Conservation (phyloP, 2,888 invertebrate genomes). For the Eulithis prunata region DNA sequence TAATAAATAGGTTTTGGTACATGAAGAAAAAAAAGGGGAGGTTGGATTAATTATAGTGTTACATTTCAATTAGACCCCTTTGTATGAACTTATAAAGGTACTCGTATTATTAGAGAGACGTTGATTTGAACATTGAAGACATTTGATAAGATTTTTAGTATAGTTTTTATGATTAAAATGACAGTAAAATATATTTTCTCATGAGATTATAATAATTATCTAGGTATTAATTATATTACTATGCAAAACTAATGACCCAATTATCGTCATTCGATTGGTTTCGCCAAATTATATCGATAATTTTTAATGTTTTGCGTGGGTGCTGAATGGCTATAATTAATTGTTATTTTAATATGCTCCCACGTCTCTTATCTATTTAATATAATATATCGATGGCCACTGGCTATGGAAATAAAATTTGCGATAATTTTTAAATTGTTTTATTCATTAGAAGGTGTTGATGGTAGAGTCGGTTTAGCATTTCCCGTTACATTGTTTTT, state of each 20-base stretch:
- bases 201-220: slow-evolving; percentile 19
- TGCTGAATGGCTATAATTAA: slow-evolving; percentile 34
- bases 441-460: too few species aligned
- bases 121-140: too few species aligned
- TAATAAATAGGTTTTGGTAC: too few species aligned
- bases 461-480: too few species aligned
- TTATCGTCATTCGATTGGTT: slow-evolving; percentile 25
- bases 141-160: too few species aligned
- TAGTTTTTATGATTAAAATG: background rate
- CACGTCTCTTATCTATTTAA: slow-evolving; percentile 29
- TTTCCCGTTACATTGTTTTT: too few species aligned
- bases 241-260: slow-evolving; percentile 24
- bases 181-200: background rate
- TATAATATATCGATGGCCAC: slow-evolving; percentile 21
- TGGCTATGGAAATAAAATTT: slow-evolving; percentile 16
- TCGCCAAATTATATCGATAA: slow-evolving; percentile 27
- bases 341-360: slow-evolving; percentile 37
- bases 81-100: too few species aligned
- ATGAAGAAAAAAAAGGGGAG: too few species aligned
- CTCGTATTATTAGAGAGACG: too few species aligned
- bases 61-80: too few species aligned
- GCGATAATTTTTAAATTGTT: slow-evolving; percentile 15
- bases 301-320: slow-evolving; percentile 32
- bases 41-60: too few species aligned
- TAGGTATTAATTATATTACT: slow-evolving; percentile 9